Base-by-base conservation (phyloP, 2,888 invertebrate species). In the Quadroppia sp. region DNA sequence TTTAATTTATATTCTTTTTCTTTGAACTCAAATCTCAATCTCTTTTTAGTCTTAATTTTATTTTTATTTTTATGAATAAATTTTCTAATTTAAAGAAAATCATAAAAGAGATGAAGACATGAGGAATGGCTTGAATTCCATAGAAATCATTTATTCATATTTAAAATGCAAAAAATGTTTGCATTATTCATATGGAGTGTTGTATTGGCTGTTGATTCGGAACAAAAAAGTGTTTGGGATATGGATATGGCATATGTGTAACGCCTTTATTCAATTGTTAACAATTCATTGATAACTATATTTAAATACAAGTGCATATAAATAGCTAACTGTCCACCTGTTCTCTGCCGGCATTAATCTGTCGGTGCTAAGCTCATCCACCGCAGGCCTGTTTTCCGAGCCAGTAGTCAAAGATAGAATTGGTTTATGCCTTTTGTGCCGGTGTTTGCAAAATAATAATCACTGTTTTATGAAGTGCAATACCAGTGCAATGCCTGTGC, bases 391-490 rank as follows among this genome's bases (percentile, higher is more conserved):
- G 45, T 6, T 45, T 45, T 45, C 45, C 45, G 17, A 45, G 11
- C 45, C 45, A 45, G 45, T 45, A 45, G 45, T 45, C 45, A 6
- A 3, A 17, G 45, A 15, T 45, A 45, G 17, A 45, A 45, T 45
- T 45, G 13, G 17, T 45, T 45, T 45, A 45, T 45, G 45, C 45
- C 45, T 15, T 45, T 45, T 45, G 17, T 45, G 45, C 45, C 45
- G 45, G 25, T 53, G 53, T 53, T 53, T 53, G 53, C 53, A 25
- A 53, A 53, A 53, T 53, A 53, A 53, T 53, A 53, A 53, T 53
- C 53, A 53, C 53, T 53, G 53, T 53, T 53, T 53, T 53, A 53
- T 53, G 53, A 53, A 53, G 53, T 53, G 53, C 7, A 48, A 48
- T 48, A 15, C 6, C 11, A 15, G 15, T 48, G n/a, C n/a, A n/a